Evolutionary conservation across 2,797 vertebrate species (phyloP).

Genomic region (Anomalospiza imberbis): DNA sequence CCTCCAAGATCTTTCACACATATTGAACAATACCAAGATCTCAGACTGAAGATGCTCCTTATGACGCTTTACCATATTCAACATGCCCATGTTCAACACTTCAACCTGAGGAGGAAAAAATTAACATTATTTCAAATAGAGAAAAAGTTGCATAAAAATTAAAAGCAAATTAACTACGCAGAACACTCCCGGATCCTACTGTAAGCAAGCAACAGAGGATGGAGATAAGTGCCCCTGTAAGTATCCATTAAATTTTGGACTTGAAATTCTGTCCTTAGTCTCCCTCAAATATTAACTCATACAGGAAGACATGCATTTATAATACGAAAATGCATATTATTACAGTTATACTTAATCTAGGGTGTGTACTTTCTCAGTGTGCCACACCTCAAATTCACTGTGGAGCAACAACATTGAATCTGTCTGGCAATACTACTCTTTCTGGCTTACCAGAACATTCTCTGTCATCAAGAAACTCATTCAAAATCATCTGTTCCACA

Average conservation of each 20-base stretch:
- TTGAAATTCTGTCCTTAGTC: neutral
- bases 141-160: neutral
- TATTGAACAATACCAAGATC: neutral
- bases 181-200: neutral
- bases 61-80: neutral
- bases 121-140: neutral
- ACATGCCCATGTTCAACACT: neutral
- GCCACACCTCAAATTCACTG: neutral
- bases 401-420: neutral
- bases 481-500: neutral
- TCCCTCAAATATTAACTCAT: neutral
- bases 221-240: neutral
- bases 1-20: neutral
- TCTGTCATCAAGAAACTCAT: neutral
- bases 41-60: neutral
- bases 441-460: neutral
- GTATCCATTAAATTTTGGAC: neutral
- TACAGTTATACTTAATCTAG: neutral
- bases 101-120: neutral
- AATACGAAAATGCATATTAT: neutral
- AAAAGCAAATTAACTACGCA: neutral
- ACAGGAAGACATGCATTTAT: neutral
- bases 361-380: rapidly evolving
- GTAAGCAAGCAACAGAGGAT: neutral
- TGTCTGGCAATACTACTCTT: neutral